Evolutionary conservation across 2,113 vertebrate genomes (phyloP).

Genomic region (Amazona guildingii): DNA sequence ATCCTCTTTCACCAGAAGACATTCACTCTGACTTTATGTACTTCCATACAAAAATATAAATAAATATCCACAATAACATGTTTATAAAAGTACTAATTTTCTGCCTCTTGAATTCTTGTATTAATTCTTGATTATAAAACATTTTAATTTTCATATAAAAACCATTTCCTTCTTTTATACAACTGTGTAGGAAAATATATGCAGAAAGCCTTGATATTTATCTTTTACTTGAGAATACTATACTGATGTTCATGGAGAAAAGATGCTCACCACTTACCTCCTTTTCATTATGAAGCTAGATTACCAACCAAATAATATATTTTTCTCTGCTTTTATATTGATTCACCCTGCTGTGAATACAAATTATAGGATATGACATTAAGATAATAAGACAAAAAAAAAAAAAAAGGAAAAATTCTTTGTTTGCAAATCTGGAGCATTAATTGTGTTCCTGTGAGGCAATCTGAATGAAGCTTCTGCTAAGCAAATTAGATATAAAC

Average conservation of each 20-base stretch:
- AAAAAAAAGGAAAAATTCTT: constrained; percentile 62
- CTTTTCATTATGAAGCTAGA: constrained; percentile 50
- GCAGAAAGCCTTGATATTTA: not conserved
- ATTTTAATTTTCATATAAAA: not conserved
- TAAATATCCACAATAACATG: not conserved
- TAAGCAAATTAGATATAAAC: constrained; percentile 93
- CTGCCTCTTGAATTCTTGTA: not conserved
- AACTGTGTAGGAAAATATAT: not conserved
- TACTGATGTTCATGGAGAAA: not conserved
- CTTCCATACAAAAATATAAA: not conserved
- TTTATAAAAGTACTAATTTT: not conserved
- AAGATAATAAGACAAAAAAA: constrained; percentile 71
- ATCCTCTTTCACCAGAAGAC: not conserved
- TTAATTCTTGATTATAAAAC: not conserved
- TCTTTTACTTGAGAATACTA: not conserved
- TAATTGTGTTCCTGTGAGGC: constrained; percentile 80
- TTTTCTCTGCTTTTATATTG: constrained; percentile 61
- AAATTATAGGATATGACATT: constrained; percentile 71
- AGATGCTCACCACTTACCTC: not conserved
- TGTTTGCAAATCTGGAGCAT: constrained; percentile 80
- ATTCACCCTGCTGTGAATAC: constrained; percentile 72
- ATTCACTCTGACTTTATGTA: not conserved
- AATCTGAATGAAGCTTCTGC: constrained; percentile 79
- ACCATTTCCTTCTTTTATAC: not conserved
- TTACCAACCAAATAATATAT: constrained; percentile 52